Percentiles rank a stretch among this genome's conserved stretches.
These are phyloP conservation scores for Netelia fuscicornis DNA, from an alignment of 2,888 invertebrate species.

Conservation along the genomic window DNA sequence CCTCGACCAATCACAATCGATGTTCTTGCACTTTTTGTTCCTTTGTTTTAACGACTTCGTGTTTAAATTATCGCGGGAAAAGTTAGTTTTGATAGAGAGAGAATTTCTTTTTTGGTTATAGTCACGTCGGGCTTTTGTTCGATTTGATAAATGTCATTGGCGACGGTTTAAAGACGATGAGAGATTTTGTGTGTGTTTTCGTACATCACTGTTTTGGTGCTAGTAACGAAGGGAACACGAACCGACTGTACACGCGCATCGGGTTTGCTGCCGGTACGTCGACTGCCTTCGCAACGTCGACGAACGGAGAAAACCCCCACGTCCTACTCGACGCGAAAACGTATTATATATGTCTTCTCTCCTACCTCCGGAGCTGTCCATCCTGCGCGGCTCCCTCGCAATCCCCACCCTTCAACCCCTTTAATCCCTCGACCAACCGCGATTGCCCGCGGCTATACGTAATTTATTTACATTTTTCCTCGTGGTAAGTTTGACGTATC, in stretches of 20 bases:
- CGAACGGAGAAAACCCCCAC: not conserved
- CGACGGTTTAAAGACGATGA: not conserved
- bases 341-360: not conserved
- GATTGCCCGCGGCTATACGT: not conserved
- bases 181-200: not conserved
- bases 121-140: not conserved
- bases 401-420: not conserved
- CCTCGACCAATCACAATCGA: too few relatives aligned
- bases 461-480: conserved; percentile 29
- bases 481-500: not conserved
- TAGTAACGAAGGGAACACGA: not conserved
- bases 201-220: too few relatives aligned
- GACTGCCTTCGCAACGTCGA: conserved; percentile 4
- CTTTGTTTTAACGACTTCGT: not conserved
- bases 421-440: not conserved
- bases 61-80: not conserved
- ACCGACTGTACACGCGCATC: not conserved
- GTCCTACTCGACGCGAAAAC: conserved; percentile 15
- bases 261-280: conserved; percentile 20
- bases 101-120: not conserved
- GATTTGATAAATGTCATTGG: not conserved
- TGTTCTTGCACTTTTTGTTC: not conserved
- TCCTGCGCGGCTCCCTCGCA: conserved; percentile 35
- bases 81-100: not conserved
- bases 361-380: conserved; percentile 37